Percentiles rank a stretch among this genome's conserved stretches.
Conservation (phyloP, 2,888 invertebrate genomes). For the Epinotia brunnichana region DNA sequence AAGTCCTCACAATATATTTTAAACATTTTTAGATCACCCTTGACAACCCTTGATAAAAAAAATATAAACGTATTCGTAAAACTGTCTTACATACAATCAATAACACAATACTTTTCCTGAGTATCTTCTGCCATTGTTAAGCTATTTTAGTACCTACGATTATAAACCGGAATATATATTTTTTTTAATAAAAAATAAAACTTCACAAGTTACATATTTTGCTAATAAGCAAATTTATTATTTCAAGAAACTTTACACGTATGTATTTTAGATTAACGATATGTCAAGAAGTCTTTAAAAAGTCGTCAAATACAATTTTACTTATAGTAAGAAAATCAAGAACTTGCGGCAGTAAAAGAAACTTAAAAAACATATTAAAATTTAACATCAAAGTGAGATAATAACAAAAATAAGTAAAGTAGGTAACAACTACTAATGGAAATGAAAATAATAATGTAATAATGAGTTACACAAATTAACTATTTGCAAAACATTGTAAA, state of each 20-base stretch:
- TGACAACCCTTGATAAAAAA: too few relatives aligned
- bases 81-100: too few relatives aligned
- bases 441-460: slow-evolving; percentile 5
- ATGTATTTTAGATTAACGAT: slow-evolving; percentile 75
- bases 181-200: slow-evolving; percentile 17
- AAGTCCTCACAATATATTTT: too few relatives aligned
- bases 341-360: neutral
- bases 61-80: too few relatives aligned
- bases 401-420: neutral
- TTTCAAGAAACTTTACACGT: slow-evolving; percentile 74
- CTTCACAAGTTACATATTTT: slow-evolving; percentile 49
- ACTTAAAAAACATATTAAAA: neutral
- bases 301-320: slow-evolving; percentile 63
- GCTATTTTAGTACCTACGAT: neutral
- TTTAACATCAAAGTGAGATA: neutral
- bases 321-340: slow-evolving; percentile 7
- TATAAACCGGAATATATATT: neutral
- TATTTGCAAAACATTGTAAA: slow-evolving; percentile 29
- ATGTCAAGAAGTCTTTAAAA: slow-evolving; percentile 80
- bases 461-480: slow-evolving; percentile 5
- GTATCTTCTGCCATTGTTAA: too few relatives aligned
- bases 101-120: too few relatives aligned
- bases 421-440: neutral
- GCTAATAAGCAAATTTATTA: slow-evolving; percentile 80
- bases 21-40: too few relatives aligned